Conservation (phyloP, 2,797 vertebrate genomes). For the Cossypha dichroa region DNA sequence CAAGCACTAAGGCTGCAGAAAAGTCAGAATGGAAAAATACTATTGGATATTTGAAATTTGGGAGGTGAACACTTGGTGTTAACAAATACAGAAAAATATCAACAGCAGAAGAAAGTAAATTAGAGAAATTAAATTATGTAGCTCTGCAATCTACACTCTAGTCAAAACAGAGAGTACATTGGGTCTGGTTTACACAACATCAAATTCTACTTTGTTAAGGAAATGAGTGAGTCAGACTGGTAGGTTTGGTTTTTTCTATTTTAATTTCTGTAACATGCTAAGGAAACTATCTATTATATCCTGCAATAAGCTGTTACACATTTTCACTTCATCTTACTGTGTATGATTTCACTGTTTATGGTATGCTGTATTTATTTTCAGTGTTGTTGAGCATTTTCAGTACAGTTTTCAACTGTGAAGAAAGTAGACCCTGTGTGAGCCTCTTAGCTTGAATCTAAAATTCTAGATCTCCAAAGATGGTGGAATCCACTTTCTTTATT, state of each 20-base stretch:
- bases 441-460: not conserved
- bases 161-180: not conserved
- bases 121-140: not conserved
- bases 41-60: not conserved
- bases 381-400: not conserved
- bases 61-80: not conserved
- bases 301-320: not conserved
- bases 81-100: not conserved
- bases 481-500: not conserved
- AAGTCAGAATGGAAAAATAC: not conserved
- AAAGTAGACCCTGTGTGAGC: not conserved
- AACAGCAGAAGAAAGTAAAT: not conserved
- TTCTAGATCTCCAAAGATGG: not conserved
- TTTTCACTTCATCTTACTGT: not conserved
- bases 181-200: not conserved
- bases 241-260: not conserved
- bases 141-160: not conserved
- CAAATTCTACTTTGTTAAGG: not conserved
- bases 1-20: not conserved
- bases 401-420: not conserved
- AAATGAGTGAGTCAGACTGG: not conserved
- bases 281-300: not conserved
- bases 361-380: not conserved
- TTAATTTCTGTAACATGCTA: not conserved
- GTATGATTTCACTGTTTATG: not conserved